These are phyloP conservation scores for Myripristis jacobus DNA, from an alignment of 2,797 vertebrate genomes.

Conservation along the genomic window DNA sequence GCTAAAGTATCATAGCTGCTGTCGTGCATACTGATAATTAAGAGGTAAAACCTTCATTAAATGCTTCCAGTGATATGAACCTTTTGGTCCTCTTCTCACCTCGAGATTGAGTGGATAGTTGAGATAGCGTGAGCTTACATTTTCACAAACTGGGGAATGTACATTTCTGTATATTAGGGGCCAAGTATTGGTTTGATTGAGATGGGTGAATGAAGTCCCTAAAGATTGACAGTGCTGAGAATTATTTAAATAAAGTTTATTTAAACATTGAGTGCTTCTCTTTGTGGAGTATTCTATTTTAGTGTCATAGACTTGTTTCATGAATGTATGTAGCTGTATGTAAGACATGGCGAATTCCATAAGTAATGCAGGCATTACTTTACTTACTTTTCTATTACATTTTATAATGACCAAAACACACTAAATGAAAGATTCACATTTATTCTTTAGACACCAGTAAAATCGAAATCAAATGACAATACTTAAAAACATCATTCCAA, in stretches of 20 bases:
- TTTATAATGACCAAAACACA: slow-evolving; percentile 33
- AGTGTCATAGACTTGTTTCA: background rate
- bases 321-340: background rate
- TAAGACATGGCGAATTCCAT: background rate
- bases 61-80: background rate
- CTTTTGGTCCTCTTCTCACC: background rate
- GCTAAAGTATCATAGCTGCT: background rate
- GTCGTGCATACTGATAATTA: background rate
- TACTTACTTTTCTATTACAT: no score
- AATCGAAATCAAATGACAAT: slow-evolving; percentile 41
- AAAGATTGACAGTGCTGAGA: slow-evolving; percentile 21
- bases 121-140: background rate
- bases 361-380: background rate
- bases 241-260: slow-evolving; percentile 69
- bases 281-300: slow-evolving; percentile 5
- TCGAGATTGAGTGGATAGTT: background rate
- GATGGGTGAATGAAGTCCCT: slow-evolving; percentile 9
- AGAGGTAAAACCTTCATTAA: background rate
- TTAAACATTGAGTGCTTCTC: slow-evolving; percentile 11
- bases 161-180: background rate
- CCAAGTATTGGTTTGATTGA: slow-evolving; percentile 12
- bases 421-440: slow-evolving; percentile 59
- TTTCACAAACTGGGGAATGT: background rate
- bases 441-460: slow-evolving; percentile 60
- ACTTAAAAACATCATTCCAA: slow-evolving; percentile 28